Evolutionary conservation across 2,888 invertebrate genomes (phyloP), one percentile per base, ranked within the genome.

Genomic region (Microctonus aethiopoides): DNA sequence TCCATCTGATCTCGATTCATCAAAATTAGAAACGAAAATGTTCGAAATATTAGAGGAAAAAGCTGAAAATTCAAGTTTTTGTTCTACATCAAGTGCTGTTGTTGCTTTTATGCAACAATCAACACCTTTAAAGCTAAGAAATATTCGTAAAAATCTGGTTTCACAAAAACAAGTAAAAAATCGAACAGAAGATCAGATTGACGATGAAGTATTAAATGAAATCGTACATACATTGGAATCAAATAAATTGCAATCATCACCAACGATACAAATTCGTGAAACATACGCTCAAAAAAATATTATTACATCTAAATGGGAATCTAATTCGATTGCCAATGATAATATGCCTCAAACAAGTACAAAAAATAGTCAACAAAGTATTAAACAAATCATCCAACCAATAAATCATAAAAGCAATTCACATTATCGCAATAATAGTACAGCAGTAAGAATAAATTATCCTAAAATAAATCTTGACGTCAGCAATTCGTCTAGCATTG

Each of bases 1-100:
- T 52, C 16, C 41, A 5, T 61, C 71, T 7, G 82, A 82, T 62
- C 69, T 75, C 41, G 81, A 75, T 54, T 74, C 72, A 34, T 84
- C 83, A 22, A 85, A 85, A 68, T 74, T 80, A 20, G 84, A 85
- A 72, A 75, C 77, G 51, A 73, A 87, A 79, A 90, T 94, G 80
- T 95, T 95, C 86, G 94, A 95, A 80, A 83, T 93, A 6, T 86
- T 95, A 39, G 95, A 95, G 86, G 90, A 91, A 78, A 92, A 92
- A 84, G 92, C 92, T 5, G 88, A 91, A 59, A 89, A 90, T 81
- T 92, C 92, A 24, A 93, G 93, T 80, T 93, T 95, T 76, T 91
- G 91, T 81, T 89, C 92, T 72, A 90, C 91, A 62, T 92, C 91
- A 46, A 92, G 92, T 60, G 90, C 91, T 60, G 89, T 92, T 26